Evolutionary conservation across 2,888 invertebrate species (phyloP).

Genomic region (Ichneumoninae sp.): DNA sequence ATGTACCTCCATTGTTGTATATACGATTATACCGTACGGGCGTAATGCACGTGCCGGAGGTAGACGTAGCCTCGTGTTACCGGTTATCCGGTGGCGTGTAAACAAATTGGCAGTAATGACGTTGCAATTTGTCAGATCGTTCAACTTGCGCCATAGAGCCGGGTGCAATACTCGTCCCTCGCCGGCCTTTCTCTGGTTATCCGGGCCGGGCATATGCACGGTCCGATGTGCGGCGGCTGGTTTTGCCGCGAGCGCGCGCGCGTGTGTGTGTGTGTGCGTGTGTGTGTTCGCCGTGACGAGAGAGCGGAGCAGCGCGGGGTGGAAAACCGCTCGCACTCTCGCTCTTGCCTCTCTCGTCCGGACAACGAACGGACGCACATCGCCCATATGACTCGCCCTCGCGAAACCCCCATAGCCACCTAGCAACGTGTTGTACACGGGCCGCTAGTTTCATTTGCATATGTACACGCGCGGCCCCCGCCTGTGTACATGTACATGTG

Average conservation of each 20-base stretch:
- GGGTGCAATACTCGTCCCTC: conserved; percentile 18
- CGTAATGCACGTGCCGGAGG: conserved; percentile 62
- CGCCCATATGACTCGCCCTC: conserved; percentile 44
- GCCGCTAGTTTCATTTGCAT: conserved; percentile 64
- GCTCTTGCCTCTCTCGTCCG: conserved; percentile 15
- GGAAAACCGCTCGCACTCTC: conserved; percentile 35
- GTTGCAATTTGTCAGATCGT: conserved; percentile 82
- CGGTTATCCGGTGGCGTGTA: conserved; percentile 79
- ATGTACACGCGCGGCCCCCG: conserved; percentile 47
- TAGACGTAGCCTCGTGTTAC: conserved; percentile 71
- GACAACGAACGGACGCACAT: conserved; percentile 57
- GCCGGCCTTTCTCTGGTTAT: conserved; percentile 23
- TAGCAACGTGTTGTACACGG: conserved; percentile 63
- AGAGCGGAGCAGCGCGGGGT: conserved; percentile 37
- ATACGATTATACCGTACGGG: conserved; percentile 12
- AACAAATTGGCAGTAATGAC: conserved; percentile 83
- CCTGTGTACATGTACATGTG: conserved; percentile 12
- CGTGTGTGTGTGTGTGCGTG: background rate
- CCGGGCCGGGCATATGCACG: background rate
- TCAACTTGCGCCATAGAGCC: conserved; percentile 62
- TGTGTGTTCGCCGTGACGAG: conserved; percentile 34
- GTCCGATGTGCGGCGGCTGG: background rate
- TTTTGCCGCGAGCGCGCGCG: background rate
- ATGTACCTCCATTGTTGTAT: conserved; percentile 7
- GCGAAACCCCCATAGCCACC: conserved; percentile 47